These are phyloP conservation scores for Schizaphis graminum DNA, from an alignment of 2,888 invertebrate species.

Conservation along the genomic window DNA sequence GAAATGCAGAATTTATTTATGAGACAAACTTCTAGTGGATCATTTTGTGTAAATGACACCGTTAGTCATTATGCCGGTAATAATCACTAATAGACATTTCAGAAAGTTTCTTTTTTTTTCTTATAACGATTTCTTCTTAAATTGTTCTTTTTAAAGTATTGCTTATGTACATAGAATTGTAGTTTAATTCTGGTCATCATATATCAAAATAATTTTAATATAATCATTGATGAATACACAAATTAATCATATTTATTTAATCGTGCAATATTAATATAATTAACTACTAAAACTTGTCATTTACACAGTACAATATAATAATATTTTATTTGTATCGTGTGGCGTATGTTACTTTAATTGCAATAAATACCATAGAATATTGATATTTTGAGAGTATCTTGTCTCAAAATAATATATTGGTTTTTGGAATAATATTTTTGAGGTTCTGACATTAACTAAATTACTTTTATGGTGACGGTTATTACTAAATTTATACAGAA, in stretches of 20 bases:
- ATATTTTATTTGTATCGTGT: neutral
- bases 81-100: slow-evolving; percentile 69
- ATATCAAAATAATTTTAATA: neutral
- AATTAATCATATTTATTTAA: neutral
- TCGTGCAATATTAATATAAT: neutral
- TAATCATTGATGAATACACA: neutral
- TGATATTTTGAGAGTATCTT: neutral
- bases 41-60: slow-evolving; percentile 87
- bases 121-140: neutral
- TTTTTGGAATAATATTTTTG: neutral
- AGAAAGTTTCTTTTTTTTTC: slow-evolving; percentile 14
- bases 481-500: slow-evolving; percentile 61
- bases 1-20: slow-evolving; percentile 80
- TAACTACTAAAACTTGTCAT: neutral
- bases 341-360: neutral
- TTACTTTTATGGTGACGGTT: slow-evolving; percentile 42
- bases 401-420: neutral
- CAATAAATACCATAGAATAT: neutral
- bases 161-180: neutral
- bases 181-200: neutral
- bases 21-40: slow-evolving; percentile 83
- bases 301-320: neutral
- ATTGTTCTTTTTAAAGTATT: neutral
- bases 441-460: slow-evolving; percentile 5
- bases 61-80: slow-evolving; percentile 88